phyloP scores from a whole-genome alignment of 2,797 vertebrate genomes.

The Garrulus glandarius region DNA sequence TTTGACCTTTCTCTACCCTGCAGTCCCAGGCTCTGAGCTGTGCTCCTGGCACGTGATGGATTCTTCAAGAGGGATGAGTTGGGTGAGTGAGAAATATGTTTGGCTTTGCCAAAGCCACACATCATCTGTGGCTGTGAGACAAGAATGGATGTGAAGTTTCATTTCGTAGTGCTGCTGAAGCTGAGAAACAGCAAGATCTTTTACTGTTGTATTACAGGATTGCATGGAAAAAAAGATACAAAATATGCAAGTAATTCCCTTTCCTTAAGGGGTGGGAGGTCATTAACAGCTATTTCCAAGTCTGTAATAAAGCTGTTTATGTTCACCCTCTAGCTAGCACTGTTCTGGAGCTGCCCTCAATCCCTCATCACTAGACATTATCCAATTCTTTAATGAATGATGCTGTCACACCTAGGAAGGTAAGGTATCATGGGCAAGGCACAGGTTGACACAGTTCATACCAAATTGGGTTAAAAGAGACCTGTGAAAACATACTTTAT shows the following conservation, averaged over 20 bases:
- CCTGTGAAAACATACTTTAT: neutral
- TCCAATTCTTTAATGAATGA: neutral
- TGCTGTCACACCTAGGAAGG: neutral
- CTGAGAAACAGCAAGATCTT: neutral
- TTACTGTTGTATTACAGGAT: neutral
- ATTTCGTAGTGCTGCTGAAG: neutral
- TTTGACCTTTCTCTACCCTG: neutral
- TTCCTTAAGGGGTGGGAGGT: neutral
- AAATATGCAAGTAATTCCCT: neutral
- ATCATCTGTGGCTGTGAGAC: neutral
- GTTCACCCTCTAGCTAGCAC: neutral
- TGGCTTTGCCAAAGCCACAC: neutral
- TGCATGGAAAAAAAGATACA: neutral
- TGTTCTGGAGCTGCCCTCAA: neutral
- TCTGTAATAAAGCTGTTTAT: neutral
- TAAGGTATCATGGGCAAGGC: neutral
- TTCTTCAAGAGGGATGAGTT: neutral
- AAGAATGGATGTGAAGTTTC: neutral
- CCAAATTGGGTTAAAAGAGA: neutral
- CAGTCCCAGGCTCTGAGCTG: neutral
- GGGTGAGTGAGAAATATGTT: neutral
- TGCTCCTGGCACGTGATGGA: rapidly evolving
- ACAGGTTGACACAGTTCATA: neutral
- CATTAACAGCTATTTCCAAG: neutral
- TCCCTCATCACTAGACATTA: neutral